Percentiles rank a stretch among this genome's conserved stretches.
Conservation (phyloP, 2,888 invertebrate species). For the Boloria selene region DNA sequence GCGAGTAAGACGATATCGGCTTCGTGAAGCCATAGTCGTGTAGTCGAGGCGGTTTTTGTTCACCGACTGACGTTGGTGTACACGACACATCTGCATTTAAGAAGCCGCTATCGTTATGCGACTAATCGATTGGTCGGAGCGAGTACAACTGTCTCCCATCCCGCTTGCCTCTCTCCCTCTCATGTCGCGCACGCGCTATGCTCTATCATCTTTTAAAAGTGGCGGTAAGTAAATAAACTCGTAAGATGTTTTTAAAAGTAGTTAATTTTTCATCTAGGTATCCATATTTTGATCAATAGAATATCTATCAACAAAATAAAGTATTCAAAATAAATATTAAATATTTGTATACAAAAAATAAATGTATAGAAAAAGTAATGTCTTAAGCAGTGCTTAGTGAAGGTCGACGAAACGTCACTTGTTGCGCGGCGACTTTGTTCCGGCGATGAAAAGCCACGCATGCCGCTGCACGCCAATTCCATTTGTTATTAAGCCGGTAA, state of each 20-base stretch:
- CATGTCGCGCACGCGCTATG: slow-evolving; percentile 67
- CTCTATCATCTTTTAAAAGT: slow-evolving; percentile 68
- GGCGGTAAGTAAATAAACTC: slow-evolving; percentile 79
- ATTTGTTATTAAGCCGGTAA: slow-evolving; percentile 63
- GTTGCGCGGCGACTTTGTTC: slow-evolving; percentile 76
- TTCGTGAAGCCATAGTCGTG: slow-evolving; percentile 60
- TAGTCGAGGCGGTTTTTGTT: slow-evolving; percentile 66
- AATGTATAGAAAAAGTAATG: slow-evolving; percentile 40
- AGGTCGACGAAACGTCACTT: slow-evolving; percentile 66
- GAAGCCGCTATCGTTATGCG: slow-evolving; percentile 83
- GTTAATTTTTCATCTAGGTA: slow-evolving; percentile 18
- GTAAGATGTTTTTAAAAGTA: slow-evolving; percentile 65
- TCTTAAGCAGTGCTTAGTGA: slow-evolving; percentile 55
- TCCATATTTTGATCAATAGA: not conserved
- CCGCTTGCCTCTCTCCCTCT: slow-evolving; percentile 62
- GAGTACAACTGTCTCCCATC: slow-evolving; percentile 71
- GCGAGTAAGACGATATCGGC: slow-evolving; percentile 52
- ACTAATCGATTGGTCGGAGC: slow-evolving; percentile 82
- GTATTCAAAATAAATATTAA: not conserved
- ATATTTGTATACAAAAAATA: not conserved
- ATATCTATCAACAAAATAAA: not conserved
- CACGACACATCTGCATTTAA: slow-evolving; percentile 83
- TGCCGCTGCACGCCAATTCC: slow-evolving; percentile 64
- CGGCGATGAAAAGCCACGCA: slow-evolving; percentile 75
- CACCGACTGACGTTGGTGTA: slow-evolving; percentile 77